These are phyloP conservation scores for Scolopax mira DNA, from an alignment of 2,113 vertebrate genomes.

Conservation along the genomic window DNA sequence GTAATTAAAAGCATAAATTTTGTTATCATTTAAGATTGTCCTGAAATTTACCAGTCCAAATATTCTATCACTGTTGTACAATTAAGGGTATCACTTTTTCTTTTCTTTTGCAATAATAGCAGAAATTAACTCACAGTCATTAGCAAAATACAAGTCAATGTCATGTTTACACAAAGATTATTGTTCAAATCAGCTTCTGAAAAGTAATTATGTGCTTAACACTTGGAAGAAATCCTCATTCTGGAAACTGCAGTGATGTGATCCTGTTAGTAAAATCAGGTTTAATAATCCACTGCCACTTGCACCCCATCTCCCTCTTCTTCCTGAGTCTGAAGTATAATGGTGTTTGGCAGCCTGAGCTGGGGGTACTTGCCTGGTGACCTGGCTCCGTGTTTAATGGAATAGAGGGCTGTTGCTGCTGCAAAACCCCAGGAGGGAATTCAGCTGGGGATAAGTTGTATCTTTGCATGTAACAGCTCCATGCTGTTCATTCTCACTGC, in stretches of 20 bases:
- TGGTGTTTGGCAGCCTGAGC: background rate
- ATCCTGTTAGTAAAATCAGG: conserved; percentile 45
- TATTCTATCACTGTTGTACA: conserved; percentile 26
- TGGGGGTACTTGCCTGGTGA: background rate
- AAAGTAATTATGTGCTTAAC: conserved; percentile 58
- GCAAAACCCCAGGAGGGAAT: background rate
- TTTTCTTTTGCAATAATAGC: conserved; percentile 7
- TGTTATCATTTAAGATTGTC: background rate
- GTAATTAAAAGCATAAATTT: conserved; percentile 59
- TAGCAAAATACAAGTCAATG: conserved; percentile 32
- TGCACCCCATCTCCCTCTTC: background rate
- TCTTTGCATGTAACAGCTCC: background rate
- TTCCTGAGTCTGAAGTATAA: background rate
- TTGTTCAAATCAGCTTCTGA: conserved; percentile 46
- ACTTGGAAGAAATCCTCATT: conserved; percentile 36
- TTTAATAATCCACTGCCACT: conserved; percentile 33
- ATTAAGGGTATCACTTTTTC: background rate
- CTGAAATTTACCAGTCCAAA: background rate
- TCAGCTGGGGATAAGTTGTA: background rate
- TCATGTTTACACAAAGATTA: conserved; percentile 64
- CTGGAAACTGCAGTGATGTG: background rate
- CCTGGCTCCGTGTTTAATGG: background rate
- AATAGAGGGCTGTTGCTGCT: background rate
- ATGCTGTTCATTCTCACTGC: background rate
- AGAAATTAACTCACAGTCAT: conserved; percentile 57